phyloP scores from a whole-genome alignment of 2,113 vertebrate species.

The Odontesthes bonariensis region DNA sequence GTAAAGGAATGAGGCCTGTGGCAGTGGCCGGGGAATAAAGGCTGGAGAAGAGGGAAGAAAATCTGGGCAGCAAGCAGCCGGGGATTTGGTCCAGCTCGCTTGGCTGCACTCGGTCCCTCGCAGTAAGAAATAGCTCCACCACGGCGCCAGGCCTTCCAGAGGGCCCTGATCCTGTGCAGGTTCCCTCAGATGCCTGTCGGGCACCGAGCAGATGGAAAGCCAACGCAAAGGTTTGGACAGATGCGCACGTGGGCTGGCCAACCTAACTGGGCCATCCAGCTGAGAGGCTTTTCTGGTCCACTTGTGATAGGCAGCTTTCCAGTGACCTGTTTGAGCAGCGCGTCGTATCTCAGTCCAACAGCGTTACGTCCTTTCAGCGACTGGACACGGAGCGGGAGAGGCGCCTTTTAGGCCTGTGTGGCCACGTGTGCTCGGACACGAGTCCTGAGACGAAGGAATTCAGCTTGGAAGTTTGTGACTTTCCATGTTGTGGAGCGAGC shows the following conservation, averaged over 20 bases:
- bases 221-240: slow-evolving; percentile 30
- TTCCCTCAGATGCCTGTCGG: slow-evolving; percentile 22
- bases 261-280: slow-evolving; percentile 52
- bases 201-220: slow-evolving; percentile 26
- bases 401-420: neutral
- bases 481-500: too few species aligned
- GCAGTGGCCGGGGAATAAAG: slow-evolving; percentile 60
- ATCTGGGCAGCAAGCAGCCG: neutral
- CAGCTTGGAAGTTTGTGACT: too few species aligned
- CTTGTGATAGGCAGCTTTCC: slow-evolving; percentile 71
- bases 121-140: slow-evolving; percentile 50
- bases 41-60: slow-evolving; percentile 17
- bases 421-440: neutral
- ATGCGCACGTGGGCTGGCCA: slow-evolving; percentile 15
- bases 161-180: slow-evolving; percentile 18
- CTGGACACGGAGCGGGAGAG: neutral
- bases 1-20: slow-evolving; percentile 50
- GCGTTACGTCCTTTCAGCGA: slow-evolving; percentile 1
- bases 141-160: slow-evolving; percentile 16
- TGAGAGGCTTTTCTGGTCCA: slow-evolving; percentile 63
- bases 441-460: too few species aligned
- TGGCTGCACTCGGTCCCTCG: slow-evolving; percentile 24
- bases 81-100: slow-evolving; percentile 33
- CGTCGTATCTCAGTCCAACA: slow-evolving; percentile 52
- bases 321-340: slow-evolving; percentile 53